These are phyloP conservation scores for Manis crassicaudata DNA, from an alignment of 2,797 vertebrate species.

Conservation along the genomic window DNA sequence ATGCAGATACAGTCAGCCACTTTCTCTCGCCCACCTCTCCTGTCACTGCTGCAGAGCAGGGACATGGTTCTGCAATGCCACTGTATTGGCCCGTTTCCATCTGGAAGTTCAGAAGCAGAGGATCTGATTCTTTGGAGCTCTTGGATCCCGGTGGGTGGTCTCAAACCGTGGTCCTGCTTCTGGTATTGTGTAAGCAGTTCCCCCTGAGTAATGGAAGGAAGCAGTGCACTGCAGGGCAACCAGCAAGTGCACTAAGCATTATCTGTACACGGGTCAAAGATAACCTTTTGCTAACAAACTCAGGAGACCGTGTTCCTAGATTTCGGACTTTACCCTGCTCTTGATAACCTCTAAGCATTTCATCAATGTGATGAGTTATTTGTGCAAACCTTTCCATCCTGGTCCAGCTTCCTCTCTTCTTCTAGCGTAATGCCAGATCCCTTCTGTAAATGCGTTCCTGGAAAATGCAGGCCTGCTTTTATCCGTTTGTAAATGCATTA, in stretches of 20 bases:
- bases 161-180: not conserved
- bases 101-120: not conserved
- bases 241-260: not conserved
- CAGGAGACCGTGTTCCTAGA: accelerated
- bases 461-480: no score
- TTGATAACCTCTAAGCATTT: no score
- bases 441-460: not conserved
- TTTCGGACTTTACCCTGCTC: not conserved
- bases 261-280: not conserved
- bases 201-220: not conserved
- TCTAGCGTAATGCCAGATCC: not conserved
- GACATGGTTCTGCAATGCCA: accelerated
- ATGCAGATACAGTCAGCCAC: not conserved
- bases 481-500: not conserved
- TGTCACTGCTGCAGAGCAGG: not conserved
- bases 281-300: not conserved
- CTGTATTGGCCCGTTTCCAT: not conserved
- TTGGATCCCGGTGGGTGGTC: not conserved
- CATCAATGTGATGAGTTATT: accelerated
- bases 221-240: not conserved
- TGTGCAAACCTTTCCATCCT: not conserved
- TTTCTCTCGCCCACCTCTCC: not conserved
- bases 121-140: not conserved
- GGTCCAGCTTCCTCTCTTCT: not conserved
- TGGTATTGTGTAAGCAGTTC: not conserved